phyloP scores from a whole-genome alignment of 1,140 invertebrate genomes.

The Maniola jurtina region DNA sequence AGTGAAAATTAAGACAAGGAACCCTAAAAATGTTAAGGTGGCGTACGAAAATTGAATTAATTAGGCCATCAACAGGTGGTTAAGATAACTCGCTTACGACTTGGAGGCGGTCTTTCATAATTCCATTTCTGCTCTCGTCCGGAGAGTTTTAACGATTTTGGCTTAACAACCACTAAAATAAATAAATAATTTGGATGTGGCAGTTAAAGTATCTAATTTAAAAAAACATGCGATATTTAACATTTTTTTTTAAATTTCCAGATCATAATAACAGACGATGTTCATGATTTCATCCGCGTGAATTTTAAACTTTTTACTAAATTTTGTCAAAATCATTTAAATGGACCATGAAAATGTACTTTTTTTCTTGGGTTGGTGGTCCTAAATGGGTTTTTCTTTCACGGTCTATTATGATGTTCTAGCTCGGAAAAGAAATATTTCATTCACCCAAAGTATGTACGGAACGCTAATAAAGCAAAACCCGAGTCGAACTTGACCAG shows the following conservation, averaged over 20 bases:
- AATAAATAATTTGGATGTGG: constrained; percentile 33
- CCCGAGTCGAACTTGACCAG: too few species aligned
- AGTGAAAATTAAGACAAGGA: constrained; percentile 13
- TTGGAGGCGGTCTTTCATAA: constrained; percentile 57
- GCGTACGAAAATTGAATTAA: constrained; percentile 65
- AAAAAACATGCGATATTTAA: neutral
- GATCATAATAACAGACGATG: too few species aligned
- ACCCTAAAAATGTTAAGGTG: constrained; percentile 47
- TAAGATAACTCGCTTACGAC: constrained; percentile 57
- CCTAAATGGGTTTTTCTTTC: too few species aligned
- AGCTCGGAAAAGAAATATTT: too few species aligned
- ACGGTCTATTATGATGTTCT: too few species aligned
- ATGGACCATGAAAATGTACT: too few species aligned
- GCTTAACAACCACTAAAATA: constrained; percentile 9
- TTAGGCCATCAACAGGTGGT: constrained; percentile 67
- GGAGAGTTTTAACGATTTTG: constrained; percentile 62
- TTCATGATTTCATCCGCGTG: too few species aligned
- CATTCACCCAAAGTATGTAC: too few species aligned
- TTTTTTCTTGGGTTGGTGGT: too few species aligned
- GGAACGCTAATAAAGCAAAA: too few species aligned
- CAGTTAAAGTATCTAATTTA: constrained; percentile 1
- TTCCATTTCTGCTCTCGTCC: constrained; percentile 59
- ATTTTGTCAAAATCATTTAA: too few species aligned
- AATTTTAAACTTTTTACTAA: too few species aligned
- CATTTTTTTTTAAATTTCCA: neutral